phyloP scores from a whole-genome alignment of 2,888 invertebrate species.

The Clitarchus hookeri region DNA sequence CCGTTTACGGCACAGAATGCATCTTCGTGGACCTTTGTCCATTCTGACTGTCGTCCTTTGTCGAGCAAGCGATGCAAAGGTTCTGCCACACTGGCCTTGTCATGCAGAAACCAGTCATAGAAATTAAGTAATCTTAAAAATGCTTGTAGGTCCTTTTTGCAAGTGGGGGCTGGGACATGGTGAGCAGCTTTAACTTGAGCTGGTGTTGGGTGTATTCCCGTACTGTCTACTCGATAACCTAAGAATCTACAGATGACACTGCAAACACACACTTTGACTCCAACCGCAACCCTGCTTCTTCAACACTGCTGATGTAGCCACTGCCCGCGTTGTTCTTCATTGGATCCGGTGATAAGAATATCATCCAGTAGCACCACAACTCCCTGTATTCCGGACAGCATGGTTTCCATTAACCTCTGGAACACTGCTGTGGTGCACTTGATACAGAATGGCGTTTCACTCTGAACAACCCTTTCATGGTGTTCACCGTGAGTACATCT shows the following conservation, averaged over 20 bases:
- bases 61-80: conserved; percentile 1
- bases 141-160: not conserved
- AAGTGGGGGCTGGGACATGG: not conserved
- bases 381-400: not conserved
- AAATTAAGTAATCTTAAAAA: not conserved
- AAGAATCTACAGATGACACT: not conserved
- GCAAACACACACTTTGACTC: not conserved
- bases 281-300: not conserved
- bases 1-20: not conserved
- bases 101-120: not conserved
- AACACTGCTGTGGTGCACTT: not conserved
- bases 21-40: not conserved
- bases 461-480: not conserved
- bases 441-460: not conserved
- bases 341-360: not conserved
- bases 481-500: not conserved
- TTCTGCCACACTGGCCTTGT: not conserved
- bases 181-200: not conserved
- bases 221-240: not conserved
- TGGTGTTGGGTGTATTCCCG: not conserved
- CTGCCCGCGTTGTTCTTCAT: not conserved
- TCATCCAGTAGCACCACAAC: not conserved
- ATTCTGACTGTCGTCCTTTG: not conserved
- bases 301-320: not conserved
- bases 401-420: no score